These are phyloP conservation scores for Listronotus bonariensis DNA, from an alignment of 1,140 invertebrate genomes.

Conservation along the genomic window DNA sequence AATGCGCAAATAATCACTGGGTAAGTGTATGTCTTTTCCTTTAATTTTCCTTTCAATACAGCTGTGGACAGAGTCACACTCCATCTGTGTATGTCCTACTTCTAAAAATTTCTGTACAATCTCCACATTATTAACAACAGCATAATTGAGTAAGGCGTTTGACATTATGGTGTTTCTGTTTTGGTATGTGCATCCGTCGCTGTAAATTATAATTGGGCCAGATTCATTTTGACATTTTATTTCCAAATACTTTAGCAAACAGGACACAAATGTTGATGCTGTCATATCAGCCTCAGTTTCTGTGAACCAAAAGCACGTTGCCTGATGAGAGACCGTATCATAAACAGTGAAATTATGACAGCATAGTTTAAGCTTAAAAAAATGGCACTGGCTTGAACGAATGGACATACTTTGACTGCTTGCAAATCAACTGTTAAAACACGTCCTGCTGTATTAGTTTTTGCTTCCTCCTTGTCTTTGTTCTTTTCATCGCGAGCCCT, in stretches of 20 bases:
- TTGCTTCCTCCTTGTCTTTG: constrained; percentile 33
- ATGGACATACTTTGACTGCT: constrained; percentile 36
- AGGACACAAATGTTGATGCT: too few relatives aligned
- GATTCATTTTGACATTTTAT: too few relatives aligned
- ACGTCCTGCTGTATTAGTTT: constrained; percentile 13
- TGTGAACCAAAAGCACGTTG: too few relatives aligned
- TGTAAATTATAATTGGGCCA: too few relatives aligned
- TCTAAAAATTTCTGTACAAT: constrained; percentile 22
- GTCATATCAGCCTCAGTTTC: too few relatives aligned
- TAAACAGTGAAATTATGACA: too few relatives aligned
- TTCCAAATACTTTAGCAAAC: too few relatives aligned
- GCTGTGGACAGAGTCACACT: background rate
- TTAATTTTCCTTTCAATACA: too few relatives aligned
- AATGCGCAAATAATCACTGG: too few relatives aligned
- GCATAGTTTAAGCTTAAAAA: constrained; percentile 7
- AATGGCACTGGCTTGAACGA: constrained; percentile 38
- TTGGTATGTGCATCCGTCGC: constrained; percentile 8
- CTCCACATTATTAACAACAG: constrained; percentile 7
- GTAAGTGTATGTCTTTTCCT: too few relatives aligned
- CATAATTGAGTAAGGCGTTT: constrained; percentile 15
- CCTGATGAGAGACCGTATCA: too few relatives aligned
- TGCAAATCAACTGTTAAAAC: constrained; percentile 46
- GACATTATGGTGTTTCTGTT: constrained; percentile 9
- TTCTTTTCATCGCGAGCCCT: constrained; percentile 38
- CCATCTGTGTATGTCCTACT: constrained; percentile 16